Base-by-base conservation (phyloP, 2,797 vertebrate species). In the Halcyon smyrnensis region DNA sequence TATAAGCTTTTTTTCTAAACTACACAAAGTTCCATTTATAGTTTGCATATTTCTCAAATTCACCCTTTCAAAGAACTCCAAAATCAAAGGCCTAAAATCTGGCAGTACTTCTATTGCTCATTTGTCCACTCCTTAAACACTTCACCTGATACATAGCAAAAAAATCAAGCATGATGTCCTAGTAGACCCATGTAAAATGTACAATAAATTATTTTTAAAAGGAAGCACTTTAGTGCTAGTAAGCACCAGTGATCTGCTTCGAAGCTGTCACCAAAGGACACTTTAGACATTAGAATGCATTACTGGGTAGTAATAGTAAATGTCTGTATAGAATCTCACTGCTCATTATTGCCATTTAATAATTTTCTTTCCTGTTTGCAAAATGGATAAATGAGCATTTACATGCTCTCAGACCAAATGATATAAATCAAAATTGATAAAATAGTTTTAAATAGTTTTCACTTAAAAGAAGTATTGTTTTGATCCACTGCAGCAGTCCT, bases 261-360 rank as follows among this genome's bases (percentile, higher is more conserved):
- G 0, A 74, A 82, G 80, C 85, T 86, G 68, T 88, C 90, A 92
- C 23, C 32, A 83, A 95, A 80, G 84, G 84, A 95, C 75, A 81
- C 89, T 95, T 87, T 95, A 94, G 74, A 67, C 59, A 69, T 91
- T 93, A 92, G 80, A 87, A 90, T 74, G 36, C 89, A 92, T 88
- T 92, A 92, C 41, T 93, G 56, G 45, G 45, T 60, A 79, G 94
- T 57, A 65, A 85, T 12, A 25, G 75, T 67, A 93, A 97, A 89
- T 78, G 94, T 84, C 46, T 88, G 68, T 81, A 65, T 88, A 84
- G 70, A 91, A 93, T 77, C 54, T 87, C 92, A 45, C 80, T 23
- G 32, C 71, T 93, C 41, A 11, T 95, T 94, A 70, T 60, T 85
- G 77, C 51, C 67, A 87, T 87, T 87, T 87, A 71, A 81, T 91